A percentile compares a stretch with the other conserved stretches of the same genome.
Evolutionary conservation across 37 sponge, comb jelly and placozoan species (phyloP).

Genomic region (Petrosia ficiformis): DNA sequence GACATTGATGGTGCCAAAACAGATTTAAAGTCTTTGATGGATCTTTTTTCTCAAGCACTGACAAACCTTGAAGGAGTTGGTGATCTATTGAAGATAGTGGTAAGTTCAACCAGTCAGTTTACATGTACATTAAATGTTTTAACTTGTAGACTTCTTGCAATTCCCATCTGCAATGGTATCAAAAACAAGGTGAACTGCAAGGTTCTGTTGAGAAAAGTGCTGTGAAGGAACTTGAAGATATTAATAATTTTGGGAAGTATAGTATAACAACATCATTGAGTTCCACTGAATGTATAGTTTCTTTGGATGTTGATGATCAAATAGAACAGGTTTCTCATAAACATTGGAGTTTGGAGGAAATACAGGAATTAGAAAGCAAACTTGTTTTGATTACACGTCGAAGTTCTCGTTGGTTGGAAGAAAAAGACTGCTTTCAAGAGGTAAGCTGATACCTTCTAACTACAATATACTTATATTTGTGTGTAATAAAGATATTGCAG

Average conservation of each 20-base stretch:
- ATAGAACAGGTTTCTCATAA: background rate
- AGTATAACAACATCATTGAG: background rate
- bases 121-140: too few species aligned
- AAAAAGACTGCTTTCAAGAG: conserved; percentile 36
- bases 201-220: background rate
- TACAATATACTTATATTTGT: background rate
- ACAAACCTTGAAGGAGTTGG: background rate
- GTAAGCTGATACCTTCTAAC: conserved; percentile 11
- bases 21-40: background rate
- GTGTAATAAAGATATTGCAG: background rate
- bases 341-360: conserved; percentile 35
- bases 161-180: background rate
- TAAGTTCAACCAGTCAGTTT: too few species aligned
- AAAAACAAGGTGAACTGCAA: background rate
- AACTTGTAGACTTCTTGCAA: too few species aligned
- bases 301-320: background rate
- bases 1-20: background rate
- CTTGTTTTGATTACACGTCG: conserved; percentile 59
- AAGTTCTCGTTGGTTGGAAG: conserved; percentile 26
- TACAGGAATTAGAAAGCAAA: conserved; percentile 64
- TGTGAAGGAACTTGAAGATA: background rate
- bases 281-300: background rate
- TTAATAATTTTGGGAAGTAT: background rate
- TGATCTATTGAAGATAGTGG: background rate
- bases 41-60: background rate